Evolutionary conservation across 2,888 invertebrate genomes (phyloP).

Genomic region (Embidobia sp.): DNA sequence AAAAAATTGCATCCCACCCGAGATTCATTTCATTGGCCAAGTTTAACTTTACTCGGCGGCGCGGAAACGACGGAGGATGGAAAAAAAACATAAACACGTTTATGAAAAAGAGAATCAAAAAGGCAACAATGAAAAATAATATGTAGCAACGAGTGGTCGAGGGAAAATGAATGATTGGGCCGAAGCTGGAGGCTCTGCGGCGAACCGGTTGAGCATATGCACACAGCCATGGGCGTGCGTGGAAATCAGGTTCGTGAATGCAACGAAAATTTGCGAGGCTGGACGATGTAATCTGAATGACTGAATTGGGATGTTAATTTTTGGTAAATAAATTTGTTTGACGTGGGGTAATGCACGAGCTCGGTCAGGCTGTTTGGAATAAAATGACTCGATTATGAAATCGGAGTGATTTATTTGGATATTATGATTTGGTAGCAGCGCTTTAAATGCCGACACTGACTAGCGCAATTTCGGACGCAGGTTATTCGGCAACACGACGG

Average conservation of each 20-base stretch:
- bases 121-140: conserved; percentile 53
- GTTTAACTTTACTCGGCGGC: conserved; percentile 42
- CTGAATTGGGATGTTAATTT: conserved; percentile 48
- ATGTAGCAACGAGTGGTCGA: conserved; percentile 36
- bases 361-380: background rate
- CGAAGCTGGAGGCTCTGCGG: conserved; percentile 28
- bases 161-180: conserved; percentile 50
- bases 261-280: conserved; percentile 76
- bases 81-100: conserved; percentile 47
- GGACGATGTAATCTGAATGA: conserved; percentile 30
- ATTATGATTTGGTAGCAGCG: conserved; percentile 1
- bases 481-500: too few species aligned
- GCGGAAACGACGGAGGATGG: conserved; percentile 44
- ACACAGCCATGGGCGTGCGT: conserved; percentile 41
- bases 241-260: conserved; percentile 77
- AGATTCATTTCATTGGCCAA: conserved; percentile 51
- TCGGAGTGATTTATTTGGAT: conserved; percentile 19
- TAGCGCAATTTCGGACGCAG: too few species aligned
- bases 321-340: conserved; percentile 41
- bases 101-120: conserved; percentile 36
- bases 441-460: too few species aligned
- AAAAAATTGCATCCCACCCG: conserved; percentile 40
- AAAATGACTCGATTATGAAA: conserved; percentile 28
- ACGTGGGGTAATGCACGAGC: conserved; percentile 9
- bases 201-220: conserved; percentile 40